phyloP scores from a whole-genome alignment of 2,113 vertebrate species.

The Dipodomys stephensi region DNA sequence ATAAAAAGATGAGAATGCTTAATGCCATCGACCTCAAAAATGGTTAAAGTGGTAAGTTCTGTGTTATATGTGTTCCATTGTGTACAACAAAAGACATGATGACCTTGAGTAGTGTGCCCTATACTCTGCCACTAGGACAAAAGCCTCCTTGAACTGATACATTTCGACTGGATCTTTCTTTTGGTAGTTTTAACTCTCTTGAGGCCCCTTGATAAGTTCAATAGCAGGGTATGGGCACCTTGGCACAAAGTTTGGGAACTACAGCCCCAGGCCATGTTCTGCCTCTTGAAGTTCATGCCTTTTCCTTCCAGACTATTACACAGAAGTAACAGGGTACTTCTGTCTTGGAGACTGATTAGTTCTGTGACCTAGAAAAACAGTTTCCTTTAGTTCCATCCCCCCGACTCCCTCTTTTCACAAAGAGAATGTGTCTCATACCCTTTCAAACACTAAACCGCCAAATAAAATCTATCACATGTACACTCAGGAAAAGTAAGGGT shows the following conservation, averaged over 20 bases:
- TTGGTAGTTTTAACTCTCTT: not conserved
- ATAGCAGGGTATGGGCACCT: not conserved
- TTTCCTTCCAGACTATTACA: not conserved
- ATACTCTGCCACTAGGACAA: no score
- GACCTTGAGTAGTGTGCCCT: no score
- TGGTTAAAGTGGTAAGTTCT: not conserved
- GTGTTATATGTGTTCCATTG: not conserved
- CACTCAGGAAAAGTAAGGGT: not conserved
- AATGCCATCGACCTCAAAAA: not conserved
- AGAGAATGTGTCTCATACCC: not conserved
- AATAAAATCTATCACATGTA: not conserved
- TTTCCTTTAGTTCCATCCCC: accelerated
- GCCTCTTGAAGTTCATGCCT: not conserved
- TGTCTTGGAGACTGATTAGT: not conserved
- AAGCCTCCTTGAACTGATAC: no score
- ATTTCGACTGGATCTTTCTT: no score
- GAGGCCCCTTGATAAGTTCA: not conserved
- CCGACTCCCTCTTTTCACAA: not conserved
- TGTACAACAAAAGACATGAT: no score
- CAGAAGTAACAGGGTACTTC: no score
- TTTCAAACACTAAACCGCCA: not conserved
- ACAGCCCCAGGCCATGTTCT: no score
- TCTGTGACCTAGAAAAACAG: not conserved
- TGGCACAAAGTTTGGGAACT: not conserved
- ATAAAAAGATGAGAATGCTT: not conserved